Evolutionary conservation across 2,888 invertebrate genomes (phyloP).

Genomic region (Halictus quadricinctus): DNA sequence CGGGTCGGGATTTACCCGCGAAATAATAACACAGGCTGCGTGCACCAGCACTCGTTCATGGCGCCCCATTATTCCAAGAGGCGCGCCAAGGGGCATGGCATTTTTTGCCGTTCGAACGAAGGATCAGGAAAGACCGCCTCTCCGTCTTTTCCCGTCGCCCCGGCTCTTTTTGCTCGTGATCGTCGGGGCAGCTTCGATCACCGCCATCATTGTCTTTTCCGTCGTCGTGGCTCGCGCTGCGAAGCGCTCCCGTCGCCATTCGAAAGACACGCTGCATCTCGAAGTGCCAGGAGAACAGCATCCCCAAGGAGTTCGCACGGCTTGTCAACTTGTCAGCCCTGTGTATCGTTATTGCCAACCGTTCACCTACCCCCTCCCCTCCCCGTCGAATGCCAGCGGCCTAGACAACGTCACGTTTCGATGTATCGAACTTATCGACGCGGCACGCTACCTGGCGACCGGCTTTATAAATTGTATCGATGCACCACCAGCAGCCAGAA

Average conservation of each 20-base stretch:
- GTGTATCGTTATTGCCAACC: conserved; percentile 25
- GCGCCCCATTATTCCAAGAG: conserved; percentile 81
- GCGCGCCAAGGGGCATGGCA: conserved; percentile 81
- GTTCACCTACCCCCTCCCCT: neutral
- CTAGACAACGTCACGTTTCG: conserved; percentile 59
- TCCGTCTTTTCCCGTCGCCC: conserved; percentile 63
- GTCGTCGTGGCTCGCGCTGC: conserved; percentile 39
- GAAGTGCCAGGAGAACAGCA: conserved; percentile 77
- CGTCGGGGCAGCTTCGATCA: conserved; percentile 33
- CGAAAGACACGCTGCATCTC: conserved; percentile 80
- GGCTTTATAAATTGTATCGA: conserved; percentile 66
- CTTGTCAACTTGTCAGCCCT: conserved; percentile 21
- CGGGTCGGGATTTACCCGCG: conserved; percentile 48
- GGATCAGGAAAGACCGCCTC: conserved; percentile 69
- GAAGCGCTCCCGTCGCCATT: conserved; percentile 74
- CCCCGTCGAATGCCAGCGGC: neutral
- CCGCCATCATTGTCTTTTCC: conserved; percentile 66
- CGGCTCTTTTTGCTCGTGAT: conserved; percentile 52
- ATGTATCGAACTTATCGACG: conserved; percentile 74
- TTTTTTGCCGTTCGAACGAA: conserved; percentile 77
- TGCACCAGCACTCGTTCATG: conserved; percentile 79
- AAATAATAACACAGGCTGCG: conserved; percentile 72
- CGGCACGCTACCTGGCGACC: conserved; percentile 56
- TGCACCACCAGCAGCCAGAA: conserved; percentile 24
- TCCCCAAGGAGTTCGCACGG: conserved; percentile 73